Base-by-base conservation (phyloP, 2,888 invertebrate species). In the Mesorhabditis spiculigera region DNA sequence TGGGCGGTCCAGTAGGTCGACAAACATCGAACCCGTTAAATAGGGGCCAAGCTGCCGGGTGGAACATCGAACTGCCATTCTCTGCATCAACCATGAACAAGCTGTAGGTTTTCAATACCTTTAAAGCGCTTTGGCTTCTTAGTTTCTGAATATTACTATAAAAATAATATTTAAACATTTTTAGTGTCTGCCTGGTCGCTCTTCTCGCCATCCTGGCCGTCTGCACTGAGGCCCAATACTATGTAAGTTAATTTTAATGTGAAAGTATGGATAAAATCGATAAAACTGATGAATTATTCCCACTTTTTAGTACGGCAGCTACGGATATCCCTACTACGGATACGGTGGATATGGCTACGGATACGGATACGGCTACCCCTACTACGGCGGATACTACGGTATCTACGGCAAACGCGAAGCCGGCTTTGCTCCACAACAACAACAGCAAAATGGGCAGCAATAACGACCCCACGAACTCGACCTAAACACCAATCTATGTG, bases 331-430 rank as follows among this genome's bases (percentile, higher is more conserved):
- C 50, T 71, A 62, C 65, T 68, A 16, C 44, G 65, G 58, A 45
- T 66, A 66, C 63, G 69, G 71, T 16, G n/a, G 63, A 43, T 63
- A 64, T 13, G 8, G 8, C 13, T 10, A 16, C n/a, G 13, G 41
- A 13, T 70, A 66, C 4, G 71, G 71, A 64, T 71, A 70, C 64
- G 74, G 72, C 13, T 70, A 62, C 42, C 65, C 66, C 44, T 65
- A 65, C 16, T 74, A 74, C 66, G 74, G 74, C 61, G 71, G 65
- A 58, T 69, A 69, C 66, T 75, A 74, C 66, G 77, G 75, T 71
- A 28, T n/a, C 61, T 68, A 70, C 66, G 72, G 74, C 43, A 74
- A 74, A 70, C 50, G 74, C 16, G 74, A 74, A 62, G 72, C 70
- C 44, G 74, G 72, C 8, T 72, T 72, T 44, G 62, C 28, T 41